phyloP scores from a whole-genome alignment of 2,797 vertebrate species.

The Arctocebus calabarensis region DNA sequence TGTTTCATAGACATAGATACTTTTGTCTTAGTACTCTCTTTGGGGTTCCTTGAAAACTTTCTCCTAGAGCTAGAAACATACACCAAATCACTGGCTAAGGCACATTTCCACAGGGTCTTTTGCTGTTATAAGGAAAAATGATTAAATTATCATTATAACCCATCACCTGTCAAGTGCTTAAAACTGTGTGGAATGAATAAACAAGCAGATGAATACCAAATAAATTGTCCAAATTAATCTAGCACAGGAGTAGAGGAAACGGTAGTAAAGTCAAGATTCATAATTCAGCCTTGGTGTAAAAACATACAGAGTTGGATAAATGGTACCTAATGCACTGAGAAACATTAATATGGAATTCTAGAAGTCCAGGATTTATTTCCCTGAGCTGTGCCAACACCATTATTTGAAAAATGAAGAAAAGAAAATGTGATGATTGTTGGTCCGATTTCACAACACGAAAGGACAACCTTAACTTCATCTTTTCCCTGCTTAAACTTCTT shows the following conservation, averaged over 20 bases:
- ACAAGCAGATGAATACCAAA: conserved; percentile 43
- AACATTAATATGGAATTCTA: background rate
- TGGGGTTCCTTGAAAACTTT: background rate
- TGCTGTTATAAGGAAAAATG: background rate
- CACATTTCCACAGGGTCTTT: background rate
- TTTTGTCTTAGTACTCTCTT: background rate
- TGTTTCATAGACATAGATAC: background rate
- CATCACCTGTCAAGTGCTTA: background rate
- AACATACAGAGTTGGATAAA: conserved; percentile 22
- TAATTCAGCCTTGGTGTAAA: background rate
- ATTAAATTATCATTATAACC: conserved; percentile 41
- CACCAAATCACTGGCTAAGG: background rate
- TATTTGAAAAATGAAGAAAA: conserved; percentile 44
- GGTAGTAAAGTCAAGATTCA: background rate
- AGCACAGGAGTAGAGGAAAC: background rate
- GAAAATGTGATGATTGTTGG: background rate
- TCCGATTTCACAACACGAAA: conserved; percentile 33
- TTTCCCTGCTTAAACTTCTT: background rate
- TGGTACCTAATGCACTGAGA: background rate
- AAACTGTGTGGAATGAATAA: conserved; percentile 33
- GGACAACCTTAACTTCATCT: background rate
- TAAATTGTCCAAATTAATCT: conserved; percentile 54
- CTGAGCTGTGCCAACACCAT: background rate
- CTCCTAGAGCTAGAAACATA: conserved; percentile 6
- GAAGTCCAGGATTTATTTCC: conserved; percentile 10